Percentiles rank a stretch among this genome's conserved stretches.
These are phyloP conservation scores for Drosophila kepulauana DNA, from an alignment of 1,140 invertebrate species.

Conservation along the genomic window DNA sequence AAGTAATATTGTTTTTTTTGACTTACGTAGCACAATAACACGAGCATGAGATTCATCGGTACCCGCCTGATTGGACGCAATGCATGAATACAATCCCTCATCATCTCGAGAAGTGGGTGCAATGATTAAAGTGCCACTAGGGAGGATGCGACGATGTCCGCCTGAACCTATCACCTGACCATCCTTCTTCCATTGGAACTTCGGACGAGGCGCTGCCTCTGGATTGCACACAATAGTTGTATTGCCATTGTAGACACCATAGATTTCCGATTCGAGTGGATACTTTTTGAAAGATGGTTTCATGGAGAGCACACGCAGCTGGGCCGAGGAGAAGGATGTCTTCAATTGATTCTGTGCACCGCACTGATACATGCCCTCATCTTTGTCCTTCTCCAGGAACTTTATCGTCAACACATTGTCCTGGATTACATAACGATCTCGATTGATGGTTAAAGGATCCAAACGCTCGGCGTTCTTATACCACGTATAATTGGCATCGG, in stretches of 20 bases:
- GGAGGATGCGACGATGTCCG: conserved; percentile 91
- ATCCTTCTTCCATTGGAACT: conserved; percentile 96
- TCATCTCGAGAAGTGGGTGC: conserved; percentile 94
- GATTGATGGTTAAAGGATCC: conserved; percentile 89
- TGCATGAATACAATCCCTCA: conserved; percentile 95
- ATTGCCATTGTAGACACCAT: conserved; percentile 95
- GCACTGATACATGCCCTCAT: conserved; percentile 99
- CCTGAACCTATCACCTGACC: conserved; percentile 92
- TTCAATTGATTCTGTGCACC: conserved; percentile 95
- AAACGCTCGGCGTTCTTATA: conserved; percentile 93
- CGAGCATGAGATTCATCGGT: conserved; percentile 92
- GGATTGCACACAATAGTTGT: conserved; percentile 96
- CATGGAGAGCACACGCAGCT: conserved; percentile 94
- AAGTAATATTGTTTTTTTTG: not conserved
- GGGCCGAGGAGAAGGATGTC: conserved; percentile 94
- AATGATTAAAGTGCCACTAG: conserved; percentile 94
- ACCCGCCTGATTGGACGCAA: conserved; percentile 94
- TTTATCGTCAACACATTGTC: conserved; percentile 95
- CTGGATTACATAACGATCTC: conserved; percentile 91
- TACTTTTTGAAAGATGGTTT: conserved; percentile 96
- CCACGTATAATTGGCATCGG: conserved; percentile 97
- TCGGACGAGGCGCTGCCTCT: conserved; percentile 96
- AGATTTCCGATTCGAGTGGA: conserved; percentile 94
- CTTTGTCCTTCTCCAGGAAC: conserved; percentile 90
- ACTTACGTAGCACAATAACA: conserved; percentile 93